These are phyloP conservation scores for Coecobrya sp. DNA, from an alignment of 2,888 invertebrate genomes.

Conservation along the genomic window DNA sequence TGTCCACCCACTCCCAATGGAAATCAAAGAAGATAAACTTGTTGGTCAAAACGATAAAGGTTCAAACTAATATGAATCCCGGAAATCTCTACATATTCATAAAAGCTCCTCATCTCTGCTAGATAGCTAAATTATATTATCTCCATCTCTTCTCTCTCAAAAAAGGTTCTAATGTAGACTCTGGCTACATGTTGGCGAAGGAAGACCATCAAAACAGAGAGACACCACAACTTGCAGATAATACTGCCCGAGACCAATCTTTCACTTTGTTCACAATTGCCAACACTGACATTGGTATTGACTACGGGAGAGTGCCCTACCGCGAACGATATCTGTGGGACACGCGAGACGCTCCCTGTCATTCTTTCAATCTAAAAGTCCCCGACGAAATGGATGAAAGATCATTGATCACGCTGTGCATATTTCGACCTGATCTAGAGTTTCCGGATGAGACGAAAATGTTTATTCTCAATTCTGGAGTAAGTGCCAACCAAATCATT, in stretches of 20 bases:
- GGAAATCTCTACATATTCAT: no score
- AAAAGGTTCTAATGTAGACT: background rate
- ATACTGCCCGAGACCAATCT: background rate
- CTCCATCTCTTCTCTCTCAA: no score
- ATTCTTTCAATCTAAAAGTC: slow-evolving; percentile 79
- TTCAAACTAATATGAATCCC: no score
- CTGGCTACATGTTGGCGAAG: background rate
- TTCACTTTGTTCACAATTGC: slow-evolving; percentile 72
- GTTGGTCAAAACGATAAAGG: no score
- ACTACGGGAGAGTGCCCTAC: slow-evolving; percentile 81
- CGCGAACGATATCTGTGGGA: slow-evolving; percentile 83
- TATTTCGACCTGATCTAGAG: slow-evolving; percentile 81
- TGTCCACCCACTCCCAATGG: no score
- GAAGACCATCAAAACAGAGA: background rate
- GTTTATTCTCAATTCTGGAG: slow-evolving; percentile 40
- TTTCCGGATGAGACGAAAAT: slow-evolving; percentile 77
- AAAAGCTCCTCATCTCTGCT: no score
- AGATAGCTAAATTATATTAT: no score
- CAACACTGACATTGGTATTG: slow-evolving; percentile 72
- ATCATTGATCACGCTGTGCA: slow-evolving; percentile 76
- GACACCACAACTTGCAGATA: background rate
- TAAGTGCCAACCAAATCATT: slow-evolving; percentile 5
- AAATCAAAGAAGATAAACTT: no score
- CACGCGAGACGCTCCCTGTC: slow-evolving; percentile 78
- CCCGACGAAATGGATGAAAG: slow-evolving; percentile 80